Evolutionary conservation across 2,797 vertebrate genomes (phyloP).

Genomic region (Hoplostethus atlanticus): DNA sequence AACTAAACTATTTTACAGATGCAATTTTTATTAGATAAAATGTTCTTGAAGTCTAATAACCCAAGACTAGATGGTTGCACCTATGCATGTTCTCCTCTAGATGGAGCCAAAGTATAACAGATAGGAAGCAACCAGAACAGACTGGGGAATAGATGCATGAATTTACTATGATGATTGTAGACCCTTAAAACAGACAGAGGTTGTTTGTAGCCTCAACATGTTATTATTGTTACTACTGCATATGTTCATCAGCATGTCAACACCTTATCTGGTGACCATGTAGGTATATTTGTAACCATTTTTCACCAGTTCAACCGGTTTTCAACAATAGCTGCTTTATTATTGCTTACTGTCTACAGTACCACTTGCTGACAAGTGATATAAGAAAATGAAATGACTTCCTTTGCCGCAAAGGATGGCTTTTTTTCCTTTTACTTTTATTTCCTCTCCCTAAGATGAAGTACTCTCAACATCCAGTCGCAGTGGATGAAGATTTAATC

Average conservation of each 20-base stretch:
- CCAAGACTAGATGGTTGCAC: not conserved
- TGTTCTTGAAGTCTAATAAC: not conserved
- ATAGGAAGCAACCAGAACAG: not conserved
- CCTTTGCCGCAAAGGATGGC: slow-evolving; percentile 32
- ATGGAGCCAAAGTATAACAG: slow-evolving; percentile 31
- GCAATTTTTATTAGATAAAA: not conserved
- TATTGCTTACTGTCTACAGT: slow-evolving; percentile 13
- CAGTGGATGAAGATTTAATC: slow-evolving; percentile 77
- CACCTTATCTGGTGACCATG: not conserved
- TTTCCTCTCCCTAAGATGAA: slow-evolving; percentile 59
- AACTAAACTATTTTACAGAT: not conserved
- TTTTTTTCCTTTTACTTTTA: slow-evolving; percentile 22
- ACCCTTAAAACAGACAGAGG: slow-evolving; percentile 7
- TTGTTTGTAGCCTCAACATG: slow-evolving; percentile 3
- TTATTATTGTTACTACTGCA: not conserved
- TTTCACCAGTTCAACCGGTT: no score
- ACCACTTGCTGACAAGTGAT: slow-evolving; percentile 39
- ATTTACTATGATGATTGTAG: not conserved
- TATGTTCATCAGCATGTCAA: not conserved
- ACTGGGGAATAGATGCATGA: not conserved
- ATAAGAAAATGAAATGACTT: slow-evolving; percentile 53
- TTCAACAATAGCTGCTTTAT: slow-evolving; percentile 16
- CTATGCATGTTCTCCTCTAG: slow-evolving; percentile 40
- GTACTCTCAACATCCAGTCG: slow-evolving; percentile 54
- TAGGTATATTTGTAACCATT: slow-evolving; percentile 3